A percentile compares a stretch with the other conserved stretches of the same genome.
These are phyloP conservation scores for Apocheima hispidaria DNA, from an alignment of 2,888 invertebrate species.

Conservation along the genomic window DNA sequence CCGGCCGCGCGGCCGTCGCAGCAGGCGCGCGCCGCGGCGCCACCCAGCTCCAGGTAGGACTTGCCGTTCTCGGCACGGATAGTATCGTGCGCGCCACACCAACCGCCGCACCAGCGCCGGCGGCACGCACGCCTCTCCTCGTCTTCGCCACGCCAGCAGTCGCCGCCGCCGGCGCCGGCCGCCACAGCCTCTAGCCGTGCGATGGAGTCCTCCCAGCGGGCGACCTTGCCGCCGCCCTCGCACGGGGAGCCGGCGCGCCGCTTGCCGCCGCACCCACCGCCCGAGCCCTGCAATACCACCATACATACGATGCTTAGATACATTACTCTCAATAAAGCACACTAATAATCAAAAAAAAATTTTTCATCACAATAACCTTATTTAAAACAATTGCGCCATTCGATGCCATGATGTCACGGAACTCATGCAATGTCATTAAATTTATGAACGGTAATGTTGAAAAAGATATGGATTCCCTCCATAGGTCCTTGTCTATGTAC, in stretches of 20 bases:
- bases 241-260: conserved; percentile 82
- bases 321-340: not conserved
- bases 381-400: conserved; percentile 22
- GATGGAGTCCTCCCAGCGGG: conserved; percentile 84
- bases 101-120: conserved; percentile 86
- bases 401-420: conserved; percentile 16
- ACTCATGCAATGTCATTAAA: conserved; percentile 1
- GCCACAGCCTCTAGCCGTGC: conserved; percentile 84
- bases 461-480: too few relatives aligned
- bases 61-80: conserved; percentile 96
- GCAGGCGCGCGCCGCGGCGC: conserved; percentile 91
- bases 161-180: conserved; percentile 88
- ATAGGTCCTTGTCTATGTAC: too few relatives aligned
- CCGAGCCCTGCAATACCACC: conserved; percentile 79
- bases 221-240: conserved; percentile 83
- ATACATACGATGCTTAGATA: conserved; percentile 1
- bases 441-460: not conserved
- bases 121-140: conserved; percentile 83
- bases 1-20: conserved; percentile 90
- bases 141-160: conserved; percentile 86
- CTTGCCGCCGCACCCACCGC: conserved; percentile 85
- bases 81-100: conserved; percentile 89
- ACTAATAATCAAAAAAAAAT: not conserved
- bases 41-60: conserved; percentile 94
- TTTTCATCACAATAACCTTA: conserved; percentile 10